Base-by-base conservation (phyloP, 2,888 invertebrate species). In the Trichogramma dendrolimi region DNA sequence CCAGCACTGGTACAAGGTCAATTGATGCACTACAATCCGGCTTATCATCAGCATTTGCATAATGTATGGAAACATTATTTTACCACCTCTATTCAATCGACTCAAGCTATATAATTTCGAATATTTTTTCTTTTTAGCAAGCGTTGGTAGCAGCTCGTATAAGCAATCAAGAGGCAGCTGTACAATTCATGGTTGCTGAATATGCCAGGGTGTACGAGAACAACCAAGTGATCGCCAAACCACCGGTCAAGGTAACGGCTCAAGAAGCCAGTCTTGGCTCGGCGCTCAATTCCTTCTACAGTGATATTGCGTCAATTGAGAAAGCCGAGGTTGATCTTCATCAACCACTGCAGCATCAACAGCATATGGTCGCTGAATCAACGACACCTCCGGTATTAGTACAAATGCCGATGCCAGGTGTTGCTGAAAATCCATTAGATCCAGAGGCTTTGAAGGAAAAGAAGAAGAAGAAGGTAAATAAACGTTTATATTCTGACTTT, bases 201-300 rank as follows among this genome's bases (percentile, higher is more conserved):
- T 77, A 78, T 49, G 70, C 75, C 7, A 70, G 75, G 6, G 70
- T 77, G 6, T 78, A 77, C 55, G 73, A 74, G 38, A 77, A 73
- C 49, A 76, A 71, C 48, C 77, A 77, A 62, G 76, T 79, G 10
- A 79, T 79, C 40, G 76, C 77, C 4, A 78, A 78, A 42, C 79
- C 79, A 4, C 79, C 79, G 2, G 70, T 78, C 1, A 79, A 78
- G 60, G 71, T 70, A 52, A 27, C 27, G 27, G 71, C 74, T 4
- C 70, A 68, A 6, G 75, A 77, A 48, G 70, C 75, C 11, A 74
- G 78, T 8, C 71, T 83, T 8, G 80, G 77, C n/a, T 80, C 81
- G 0, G 85, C 82, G 10, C 74, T 86, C 58, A 83, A 83, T 73
- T 84, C 84, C 4, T 86, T 86, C 74, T 86, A 86, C 73, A 85